Conservation (phyloP, 2,113 vertebrate genomes). For the Lates calcarifer region DNA sequence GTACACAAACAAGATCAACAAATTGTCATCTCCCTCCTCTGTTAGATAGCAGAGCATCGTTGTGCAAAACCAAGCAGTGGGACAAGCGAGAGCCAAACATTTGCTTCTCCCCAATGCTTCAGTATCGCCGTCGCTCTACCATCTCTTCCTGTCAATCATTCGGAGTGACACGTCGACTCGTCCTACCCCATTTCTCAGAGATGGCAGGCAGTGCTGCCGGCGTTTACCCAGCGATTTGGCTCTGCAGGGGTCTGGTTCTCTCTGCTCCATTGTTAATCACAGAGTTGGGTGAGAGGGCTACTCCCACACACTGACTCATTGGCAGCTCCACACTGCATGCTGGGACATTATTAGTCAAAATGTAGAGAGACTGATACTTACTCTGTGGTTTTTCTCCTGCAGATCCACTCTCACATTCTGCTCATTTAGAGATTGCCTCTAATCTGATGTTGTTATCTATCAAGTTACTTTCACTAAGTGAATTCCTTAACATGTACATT, state of each 20-base stretch:
- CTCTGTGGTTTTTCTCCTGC: conserved; percentile 34
- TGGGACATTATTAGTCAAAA: conserved; percentile 72
- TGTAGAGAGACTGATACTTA: conserved; percentile 43
- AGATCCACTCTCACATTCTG: conserved; percentile 54
- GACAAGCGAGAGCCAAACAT: conserved; percentile 55
- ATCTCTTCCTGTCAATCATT: conserved; percentile 71
- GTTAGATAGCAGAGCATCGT: conserved; percentile 26
- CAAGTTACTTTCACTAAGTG: not conserved
- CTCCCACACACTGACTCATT: conserved; percentile 76
- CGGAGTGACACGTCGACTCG: conserved; percentile 66
- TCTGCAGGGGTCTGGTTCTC: conserved; percentile 62
- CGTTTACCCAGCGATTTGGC: conserved; percentile 71
- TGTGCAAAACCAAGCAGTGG: conserved; percentile 34
- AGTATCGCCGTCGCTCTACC: conserved; percentile 45
- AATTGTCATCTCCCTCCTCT: conserved; percentile 42
- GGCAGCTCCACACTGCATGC: conserved; percentile 54
- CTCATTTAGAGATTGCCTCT: conserved; percentile 31
- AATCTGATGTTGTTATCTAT: conserved; percentile 24
- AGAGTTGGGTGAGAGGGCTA: conserved; percentile 71
- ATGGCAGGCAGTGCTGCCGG: conserved; percentile 51
- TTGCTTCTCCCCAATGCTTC: conserved; percentile 56
- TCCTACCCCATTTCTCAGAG: conserved; percentile 56
- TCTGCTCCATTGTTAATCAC: conserved; percentile 72
- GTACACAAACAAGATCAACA: conserved; percentile 67
- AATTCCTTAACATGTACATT: not conserved